These are phyloP conservation scores for Coranthus polyacanthus DNA, from an alignment of 2,797 vertebrate species.

Conservation along the genomic window DNA sequence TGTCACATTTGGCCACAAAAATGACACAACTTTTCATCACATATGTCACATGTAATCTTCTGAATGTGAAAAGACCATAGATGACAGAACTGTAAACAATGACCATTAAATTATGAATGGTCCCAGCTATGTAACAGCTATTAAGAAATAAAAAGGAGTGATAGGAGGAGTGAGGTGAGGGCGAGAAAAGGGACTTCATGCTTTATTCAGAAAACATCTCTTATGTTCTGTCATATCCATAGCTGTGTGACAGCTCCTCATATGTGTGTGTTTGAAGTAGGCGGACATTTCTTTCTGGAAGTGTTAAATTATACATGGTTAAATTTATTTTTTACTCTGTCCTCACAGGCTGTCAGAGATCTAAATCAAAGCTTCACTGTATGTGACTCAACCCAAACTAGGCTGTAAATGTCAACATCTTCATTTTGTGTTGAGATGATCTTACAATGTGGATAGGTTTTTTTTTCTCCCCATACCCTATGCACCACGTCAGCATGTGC, in stretches of 20 bases:
- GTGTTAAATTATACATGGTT: neutral
- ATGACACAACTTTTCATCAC: constrained; percentile 53
- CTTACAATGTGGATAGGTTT: no score
- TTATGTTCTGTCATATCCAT: neutral
- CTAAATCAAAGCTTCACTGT: no score
- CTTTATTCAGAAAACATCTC: constrained; percentile 43
- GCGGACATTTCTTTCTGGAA: neutral
- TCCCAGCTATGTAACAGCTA: constrained; percentile 24
- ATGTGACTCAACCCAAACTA: no score
- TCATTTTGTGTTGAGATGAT: no score
- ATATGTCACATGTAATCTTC: constrained; percentile 59
- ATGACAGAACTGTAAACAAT: constrained; percentile 71
- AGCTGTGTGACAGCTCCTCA: constrained; percentile 1
- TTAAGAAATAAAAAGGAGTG: constrained; percentile 7
- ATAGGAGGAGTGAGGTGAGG: neutral
- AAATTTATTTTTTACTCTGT: neutral
- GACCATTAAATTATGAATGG: constrained; percentile 70
- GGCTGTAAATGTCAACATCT: no score
- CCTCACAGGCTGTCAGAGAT: no score
- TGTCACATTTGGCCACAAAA: constrained; percentile 50
- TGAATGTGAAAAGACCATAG: constrained; percentile 35
- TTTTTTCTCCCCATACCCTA: neutral
- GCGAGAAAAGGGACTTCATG: constrained; percentile 47
- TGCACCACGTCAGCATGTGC: neutral
- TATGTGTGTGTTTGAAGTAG: neutral